A percentile compares a stretch with the other conserved stretches of the same genome.
Conservation (phyloP, 1,140 invertebrate species). For the Aphidius ervi region DNA sequence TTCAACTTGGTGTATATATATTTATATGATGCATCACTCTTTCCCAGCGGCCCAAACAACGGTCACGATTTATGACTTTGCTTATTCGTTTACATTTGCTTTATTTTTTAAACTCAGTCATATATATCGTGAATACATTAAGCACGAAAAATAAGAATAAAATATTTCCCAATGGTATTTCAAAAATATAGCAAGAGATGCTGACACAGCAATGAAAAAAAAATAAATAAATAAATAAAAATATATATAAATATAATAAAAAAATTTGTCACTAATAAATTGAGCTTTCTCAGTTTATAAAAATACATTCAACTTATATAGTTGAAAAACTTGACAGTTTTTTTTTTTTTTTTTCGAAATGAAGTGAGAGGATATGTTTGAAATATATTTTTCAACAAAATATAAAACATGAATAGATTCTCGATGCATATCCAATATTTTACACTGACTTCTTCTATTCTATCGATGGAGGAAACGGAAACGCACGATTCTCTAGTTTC, state of each 20-base stretch:
- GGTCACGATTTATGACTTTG: constrained; percentile 41
- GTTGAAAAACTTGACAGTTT: too few species aligned
- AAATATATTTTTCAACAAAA: too few species aligned
- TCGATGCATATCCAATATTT: too few species aligned
- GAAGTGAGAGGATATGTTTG: too few species aligned
- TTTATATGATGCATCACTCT: constrained; percentile 32
- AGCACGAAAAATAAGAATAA: neutral
- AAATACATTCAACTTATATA: constrained; percentile 40
- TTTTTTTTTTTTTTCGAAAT: too few species aligned
- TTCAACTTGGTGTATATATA: constrained; percentile 8
- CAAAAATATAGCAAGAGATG: constrained; percentile 34
- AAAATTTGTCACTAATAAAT: constrained; percentile 38
- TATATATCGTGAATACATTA: neutral
- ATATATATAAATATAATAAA: constrained; percentile 13
- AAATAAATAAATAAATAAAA: neutral
- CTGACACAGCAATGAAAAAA: constrained; percentile 12
- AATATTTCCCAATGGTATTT: constrained; percentile 24
- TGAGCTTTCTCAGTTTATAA: constrained; percentile 42
- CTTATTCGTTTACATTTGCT: constrained; percentile 37
- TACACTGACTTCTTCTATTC: neutral
- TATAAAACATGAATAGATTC: too few species aligned
- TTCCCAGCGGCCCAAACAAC: constrained; percentile 17
- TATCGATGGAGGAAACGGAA: constrained; percentile 9
- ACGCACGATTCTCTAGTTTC: neutral
- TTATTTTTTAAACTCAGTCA: constrained; percentile 5